These are phyloP conservation scores for Gonioctena quinquepunctata DNA, from an alignment of 1,140 invertebrate genomes.

Conservation along the genomic window DNA sequence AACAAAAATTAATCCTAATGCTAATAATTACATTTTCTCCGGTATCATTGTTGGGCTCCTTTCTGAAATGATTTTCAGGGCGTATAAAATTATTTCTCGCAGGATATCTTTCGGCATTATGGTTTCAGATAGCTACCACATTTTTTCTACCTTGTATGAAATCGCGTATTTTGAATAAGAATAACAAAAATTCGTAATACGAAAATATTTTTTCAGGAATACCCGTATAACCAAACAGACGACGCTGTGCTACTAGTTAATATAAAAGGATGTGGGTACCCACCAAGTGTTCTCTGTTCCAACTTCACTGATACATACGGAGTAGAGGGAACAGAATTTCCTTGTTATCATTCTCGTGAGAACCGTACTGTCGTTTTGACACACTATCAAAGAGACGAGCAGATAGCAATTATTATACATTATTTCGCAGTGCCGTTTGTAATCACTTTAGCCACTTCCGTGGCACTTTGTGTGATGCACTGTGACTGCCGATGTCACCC, in stretches of 20 bases:
- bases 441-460: slow-evolving; percentile 78
- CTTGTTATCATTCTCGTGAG: slow-evolving; percentile 81
- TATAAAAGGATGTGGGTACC: slow-evolving; percentile 88
- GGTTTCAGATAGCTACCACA: too few species aligned
- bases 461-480: slow-evolving; percentile 81
- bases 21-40: too few species aligned
- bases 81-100: too few species aligned
- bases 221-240: slow-evolving; percentile 54
- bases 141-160: too few species aligned
- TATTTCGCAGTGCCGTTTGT: slow-evolving; percentile 81
- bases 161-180: too few species aligned
- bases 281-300: slow-evolving; percentile 80
- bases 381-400: slow-evolving; percentile 76
- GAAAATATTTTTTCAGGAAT: slow-evolving; percentile 12
- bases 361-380: slow-evolving; percentile 81
- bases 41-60: too few species aligned
- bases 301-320: slow-evolving; percentile 80
- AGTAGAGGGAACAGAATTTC: slow-evolving; percentile 74
- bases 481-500: slow-evolving; percentile 61
- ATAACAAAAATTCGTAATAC: too few species aligned
- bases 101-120: too few species aligned
- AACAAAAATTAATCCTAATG: too few species aligned
- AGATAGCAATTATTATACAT: slow-evolving; percentile 73
- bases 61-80: too few species aligned
- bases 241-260: slow-evolving; percentile 76